phyloP scores from a whole-genome alignment of 2,113 vertebrate species.

The Oryzias woworae region DNA sequence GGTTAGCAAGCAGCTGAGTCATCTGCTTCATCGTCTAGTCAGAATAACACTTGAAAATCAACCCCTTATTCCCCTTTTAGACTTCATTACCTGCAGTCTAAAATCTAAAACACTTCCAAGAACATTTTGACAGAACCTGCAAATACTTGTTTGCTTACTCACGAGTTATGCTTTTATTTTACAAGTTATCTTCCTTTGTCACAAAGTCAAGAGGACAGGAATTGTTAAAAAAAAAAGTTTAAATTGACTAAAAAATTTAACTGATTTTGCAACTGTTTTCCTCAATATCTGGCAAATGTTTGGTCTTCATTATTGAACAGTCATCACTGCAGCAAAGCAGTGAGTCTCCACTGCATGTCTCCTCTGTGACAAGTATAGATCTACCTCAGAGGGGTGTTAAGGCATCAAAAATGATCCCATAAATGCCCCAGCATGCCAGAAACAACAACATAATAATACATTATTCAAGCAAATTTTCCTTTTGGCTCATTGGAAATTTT shows the following conservation, averaged over 20 bases:
- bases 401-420: slow-evolving; percentile 42
- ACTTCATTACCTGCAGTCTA: not conserved
- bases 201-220: too few species aligned
- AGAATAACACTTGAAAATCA: too few species aligned
- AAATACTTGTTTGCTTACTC: too few species aligned
- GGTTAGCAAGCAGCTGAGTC: too few species aligned
- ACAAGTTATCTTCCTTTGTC: too few species aligned
- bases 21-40: too few species aligned
- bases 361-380: slow-evolving; percentile 25
- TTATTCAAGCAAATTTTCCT: slow-evolving; percentile 44
- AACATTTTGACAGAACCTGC: not conserved
- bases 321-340: not conserved
- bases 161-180: too few species aligned
- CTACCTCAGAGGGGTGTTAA: slow-evolving; percentile 36
- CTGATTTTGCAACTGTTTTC: too few species aligned
- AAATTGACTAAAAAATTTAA: too few species aligned
- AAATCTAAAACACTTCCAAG: not conserved
- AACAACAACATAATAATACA: slow-evolving; percentile 35
- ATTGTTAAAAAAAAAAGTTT: too few species aligned
- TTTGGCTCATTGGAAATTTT: slow-evolving; percentile 33
- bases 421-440: slow-evolving; percentile 12
- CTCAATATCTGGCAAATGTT: not conserved
- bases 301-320: slow-evolving; percentile 4
- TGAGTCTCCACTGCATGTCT: slow-evolving; percentile 5
- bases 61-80: too few species aligned